Evolutionary conservation across 2,888 invertebrate species (phyloP), one percentile per base, ranked within the genome.

Genomic region (Hyposoter didymator): DNA sequence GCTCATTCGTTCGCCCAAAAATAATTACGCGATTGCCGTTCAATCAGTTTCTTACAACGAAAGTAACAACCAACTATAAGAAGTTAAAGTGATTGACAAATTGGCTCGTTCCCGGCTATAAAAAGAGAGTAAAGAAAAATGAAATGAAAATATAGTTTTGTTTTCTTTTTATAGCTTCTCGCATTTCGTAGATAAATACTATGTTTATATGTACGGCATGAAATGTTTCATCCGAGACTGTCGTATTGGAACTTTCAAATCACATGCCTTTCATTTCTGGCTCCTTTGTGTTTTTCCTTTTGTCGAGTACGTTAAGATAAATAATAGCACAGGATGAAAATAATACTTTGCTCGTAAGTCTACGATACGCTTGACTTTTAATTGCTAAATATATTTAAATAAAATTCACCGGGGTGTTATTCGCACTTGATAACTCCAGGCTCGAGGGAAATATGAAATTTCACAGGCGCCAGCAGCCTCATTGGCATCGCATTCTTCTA

Each of bases 1-100:
- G 49, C 75, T 35, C 19, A 76, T 78, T 52, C 43, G 35, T 66
- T 76, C 52, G 32, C 69, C 39, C 67, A 67, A 76, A 35, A 52
- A 82, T 73, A 35, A 69, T 82, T 78, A 75, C 78, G 64, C 66
- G 70, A 75, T 62, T 89, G 88, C 91, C 91, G 91, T 90, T 89
- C 90, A 89, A 89, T 92, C 90, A 91, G 92, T 88, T 91, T 90
- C 91, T 90, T 90, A 92, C 85, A 88, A 89, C 88, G 85, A 52
- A 74, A 78, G 67, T 14, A 67, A 78, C 85, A 91, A 90, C 89
- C 75, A 91, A 49, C 87, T 88, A 89, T 90, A 91, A 93, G 91
- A 91, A 91, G 88, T 91, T 91, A 88, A 91, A 91, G 76, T 88
- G 88, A 89, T 91, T 90, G 91, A 90, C 89, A 85, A 81, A 87